A percentile compares a stretch with the other conserved stretches of the same genome.
Evolutionary conservation across 2,113 vertebrate genomes (phyloP).

Genomic region (Semnornis frantzii): DNA sequence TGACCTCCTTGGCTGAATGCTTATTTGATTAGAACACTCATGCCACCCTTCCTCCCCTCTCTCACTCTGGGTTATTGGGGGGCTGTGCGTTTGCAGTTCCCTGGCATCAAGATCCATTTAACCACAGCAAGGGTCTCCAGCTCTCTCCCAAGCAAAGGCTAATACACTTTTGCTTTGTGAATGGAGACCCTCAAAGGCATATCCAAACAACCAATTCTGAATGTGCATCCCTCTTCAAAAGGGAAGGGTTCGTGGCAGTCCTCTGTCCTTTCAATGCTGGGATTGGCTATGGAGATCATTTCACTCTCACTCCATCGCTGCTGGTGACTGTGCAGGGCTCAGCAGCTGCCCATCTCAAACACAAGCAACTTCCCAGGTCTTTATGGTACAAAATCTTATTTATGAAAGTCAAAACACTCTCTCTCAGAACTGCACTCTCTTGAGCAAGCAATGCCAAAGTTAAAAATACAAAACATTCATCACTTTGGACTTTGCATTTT

Average conservation of each 20-base stretch:
- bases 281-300: background rate
- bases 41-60: background rate
- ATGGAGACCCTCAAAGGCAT: background rate
- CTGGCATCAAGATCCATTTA: background rate
- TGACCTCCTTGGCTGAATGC: background rate
- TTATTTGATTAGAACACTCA: background rate
- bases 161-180: background rate
- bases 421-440: background rate
- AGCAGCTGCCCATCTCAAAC: background rate
- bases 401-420: background rate
- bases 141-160: background rate
- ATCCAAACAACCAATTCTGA: background rate
- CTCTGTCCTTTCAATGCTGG: background rate
- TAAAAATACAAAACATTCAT: background rate
- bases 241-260: background rate
- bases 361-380: background rate
- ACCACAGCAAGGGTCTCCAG: background rate
- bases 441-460: background rate
- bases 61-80: background rate
- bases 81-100: background rate
- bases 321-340: background rate
- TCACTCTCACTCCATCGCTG: fast-evolving
- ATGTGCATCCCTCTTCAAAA: background rate
- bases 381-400: background rate
- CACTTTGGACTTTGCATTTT: background rate